These are phyloP conservation scores for Mellivora capensis DNA, from an alignment of 2,113 vertebrate genomes.

Conservation along the genomic window DNA sequence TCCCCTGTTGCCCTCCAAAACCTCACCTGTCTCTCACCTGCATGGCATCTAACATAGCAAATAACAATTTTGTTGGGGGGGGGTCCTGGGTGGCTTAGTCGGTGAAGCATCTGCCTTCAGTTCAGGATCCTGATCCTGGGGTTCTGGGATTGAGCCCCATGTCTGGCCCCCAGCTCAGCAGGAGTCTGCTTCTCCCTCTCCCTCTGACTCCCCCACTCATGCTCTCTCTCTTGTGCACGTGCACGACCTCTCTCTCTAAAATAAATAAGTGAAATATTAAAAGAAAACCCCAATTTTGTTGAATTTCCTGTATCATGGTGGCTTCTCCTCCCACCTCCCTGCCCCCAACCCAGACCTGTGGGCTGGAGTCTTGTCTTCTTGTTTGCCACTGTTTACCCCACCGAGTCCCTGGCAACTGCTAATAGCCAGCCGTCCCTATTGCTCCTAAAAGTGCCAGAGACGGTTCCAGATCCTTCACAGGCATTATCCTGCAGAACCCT, in stretches of 20 bases:
- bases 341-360: accelerated
- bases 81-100: neutral
- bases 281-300: neutral
- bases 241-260: neutral
- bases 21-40: neutral
- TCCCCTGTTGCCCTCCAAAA: too few species aligned
- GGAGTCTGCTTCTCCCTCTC: neutral
- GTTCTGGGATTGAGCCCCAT: neutral
- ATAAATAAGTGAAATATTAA: neutral
- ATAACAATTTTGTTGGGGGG: neutral
- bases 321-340: neutral
- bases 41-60: neutral
- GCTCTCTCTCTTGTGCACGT: neutral
- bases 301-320: neutral
- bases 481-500: neutral
- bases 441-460: neutral
- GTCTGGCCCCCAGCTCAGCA: neutral
- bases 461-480: too few species aligned
- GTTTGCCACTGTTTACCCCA: neutral
- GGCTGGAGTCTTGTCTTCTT: neutral
- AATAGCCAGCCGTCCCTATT: accelerated
- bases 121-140: neutral
- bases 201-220: neutral
- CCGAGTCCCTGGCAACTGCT: neutral
- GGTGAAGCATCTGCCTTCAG: neutral